Evolutionary conservation across 2,113 vertebrate species (phyloP), one percentile per base, ranked within the genome.

Genomic region (Athene cunicularia): DNA sequence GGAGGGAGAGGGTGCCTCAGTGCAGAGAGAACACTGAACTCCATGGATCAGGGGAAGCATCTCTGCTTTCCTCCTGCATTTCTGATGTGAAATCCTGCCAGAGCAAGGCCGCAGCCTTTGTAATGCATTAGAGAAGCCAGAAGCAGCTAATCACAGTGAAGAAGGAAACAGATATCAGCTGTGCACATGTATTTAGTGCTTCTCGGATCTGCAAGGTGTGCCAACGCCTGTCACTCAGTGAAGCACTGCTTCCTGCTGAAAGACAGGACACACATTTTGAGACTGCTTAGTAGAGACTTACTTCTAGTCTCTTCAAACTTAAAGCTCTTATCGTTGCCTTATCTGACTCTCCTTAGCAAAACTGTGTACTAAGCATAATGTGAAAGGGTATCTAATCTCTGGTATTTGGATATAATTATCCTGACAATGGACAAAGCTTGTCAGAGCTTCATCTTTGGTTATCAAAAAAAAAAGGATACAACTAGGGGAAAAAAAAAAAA

Each of bases 121-220:
- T 5, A 26, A 24, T 1, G 16, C 14, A 5, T 1, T 0, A 47
- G 43, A 52, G 28, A 28, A 28, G 37, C 14, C 28, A 35, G n/a
- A 30, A 28, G 72, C 56, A 55, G 64, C 16, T 14, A 12, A 28
- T 24, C 28, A 10, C 55, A 18, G 16, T 5, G 17, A 11, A n/a
- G 27, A 28, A 32, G 41, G 24, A 56, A 39, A 63, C 13, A 63
- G 53, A 7, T 4, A 32, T 6, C 26, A 20, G 63, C 39, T 6
- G 6, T n/a, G n/a, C 49, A 63, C 12, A 8, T 2, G 11, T 17
- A 27, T 49, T 66, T 15, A 33, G n/a, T 21, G 43, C 26, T 60
- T 33, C 64, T 30, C 43, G 30, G 1, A n/a, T 7, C 30, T 14
- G 32, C 32, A 49, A 35, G 12, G 17, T 5, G 8, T 32, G 12